Percentiles rank a stretch among this genome's conserved stretches.
phyloP scores from a whole-genome alignment of 2,888 invertebrate genomes.

The Flexamia atlantica region DNA sequence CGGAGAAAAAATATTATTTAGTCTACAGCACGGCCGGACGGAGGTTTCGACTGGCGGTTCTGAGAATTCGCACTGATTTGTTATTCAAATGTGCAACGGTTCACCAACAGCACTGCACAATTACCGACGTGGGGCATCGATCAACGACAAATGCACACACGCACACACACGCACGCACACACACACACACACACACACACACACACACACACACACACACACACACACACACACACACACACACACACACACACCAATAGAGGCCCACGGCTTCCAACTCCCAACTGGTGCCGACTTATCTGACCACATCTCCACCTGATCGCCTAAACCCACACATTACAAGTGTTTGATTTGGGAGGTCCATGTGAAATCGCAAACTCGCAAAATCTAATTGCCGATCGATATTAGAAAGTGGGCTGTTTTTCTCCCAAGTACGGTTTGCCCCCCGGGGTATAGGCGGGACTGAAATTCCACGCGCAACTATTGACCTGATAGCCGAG shows the following conservation, averaged over 20 bases:
- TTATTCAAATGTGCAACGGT: conserved; percentile 50
- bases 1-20: background rate
- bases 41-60: conserved; percentile 8
- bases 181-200: background rate
- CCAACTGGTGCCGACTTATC: background rate
- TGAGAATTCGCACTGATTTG: conserved; percentile 48
- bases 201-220: conserved; percentile 4
- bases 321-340: background rate
- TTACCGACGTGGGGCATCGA: conserved; percentile 29
- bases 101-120: conserved; percentile 37
- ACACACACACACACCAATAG: background rate
- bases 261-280: conserved; percentile 23
- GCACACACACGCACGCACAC: background rate
- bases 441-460: background rate
- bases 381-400: background rate
- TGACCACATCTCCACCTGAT: background rate
- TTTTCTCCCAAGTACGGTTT: background rate
- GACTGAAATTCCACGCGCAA: background rate
- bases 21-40: background rate
- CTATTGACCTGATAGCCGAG: background rate
- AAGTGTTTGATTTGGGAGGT: background rate
- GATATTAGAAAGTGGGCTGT: conserved; percentile 21
- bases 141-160: background rate
- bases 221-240: conserved; percentile 7
- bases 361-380: background rate